These are phyloP conservation scores for Heteronetta atricapilla DNA, from an alignment of 2,113 vertebrate species.

Conservation along the genomic window DNA sequence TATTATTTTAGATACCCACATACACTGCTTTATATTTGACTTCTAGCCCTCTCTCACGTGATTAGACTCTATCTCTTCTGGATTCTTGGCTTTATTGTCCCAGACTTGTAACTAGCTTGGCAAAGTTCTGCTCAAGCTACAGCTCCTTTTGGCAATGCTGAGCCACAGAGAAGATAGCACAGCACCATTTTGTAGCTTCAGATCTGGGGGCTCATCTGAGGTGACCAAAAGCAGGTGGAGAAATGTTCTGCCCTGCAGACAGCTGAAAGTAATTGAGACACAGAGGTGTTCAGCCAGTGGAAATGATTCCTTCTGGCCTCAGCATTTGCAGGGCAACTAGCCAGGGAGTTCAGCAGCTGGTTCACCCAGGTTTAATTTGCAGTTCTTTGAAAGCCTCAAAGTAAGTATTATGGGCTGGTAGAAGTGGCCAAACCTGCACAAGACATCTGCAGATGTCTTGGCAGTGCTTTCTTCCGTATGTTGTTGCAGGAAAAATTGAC, in stretches of 20 bases:
- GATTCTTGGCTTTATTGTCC: background rate
- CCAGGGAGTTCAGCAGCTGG: background rate
- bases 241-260: background rate
- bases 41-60: background rate
- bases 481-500: background rate
- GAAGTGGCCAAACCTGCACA: background rate
- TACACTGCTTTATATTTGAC: background rate
- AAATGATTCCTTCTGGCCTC: background rate
- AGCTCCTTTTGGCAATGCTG: background rate
- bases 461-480: background rate
- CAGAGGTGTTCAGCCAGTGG: background rate
- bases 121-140: background rate
- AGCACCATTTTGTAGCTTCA: background rate
- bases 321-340: background rate
- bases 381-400: conserved; percentile 27
- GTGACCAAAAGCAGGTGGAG: background rate
- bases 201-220: background rate
- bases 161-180: background rate
- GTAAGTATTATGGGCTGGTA: background rate
- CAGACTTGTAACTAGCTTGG: background rate
- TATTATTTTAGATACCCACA: background rate
- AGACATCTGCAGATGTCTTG: conserved; percentile 21
- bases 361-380: conserved; percentile 12
- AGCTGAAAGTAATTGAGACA: background rate
- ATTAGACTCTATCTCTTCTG: background rate